Base-by-base conservation (phyloP, 1,140 invertebrate genomes). In the Drosophila funebris region DNA sequence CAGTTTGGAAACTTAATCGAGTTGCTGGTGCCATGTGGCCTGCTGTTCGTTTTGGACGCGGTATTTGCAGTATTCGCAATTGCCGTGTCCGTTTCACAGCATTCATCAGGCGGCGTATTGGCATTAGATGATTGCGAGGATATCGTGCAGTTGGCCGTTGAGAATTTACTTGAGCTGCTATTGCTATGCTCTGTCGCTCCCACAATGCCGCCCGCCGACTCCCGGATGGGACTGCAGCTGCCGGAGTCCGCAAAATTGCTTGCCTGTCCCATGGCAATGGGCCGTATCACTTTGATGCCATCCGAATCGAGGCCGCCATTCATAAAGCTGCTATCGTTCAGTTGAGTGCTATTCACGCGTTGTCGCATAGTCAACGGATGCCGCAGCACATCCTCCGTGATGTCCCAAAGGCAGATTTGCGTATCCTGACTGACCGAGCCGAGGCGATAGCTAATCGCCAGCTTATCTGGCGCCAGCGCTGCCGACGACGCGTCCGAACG, bases 341-440 rank as follows among this genome's bases (percentile, higher is more conserved):
- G 58, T 56, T 80, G 82, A 14, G 62, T 80, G 50, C 82, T 91
- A 44, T 82, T 90, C 14, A 90, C 88, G 3, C 85, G 77, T 39
- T 92, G 91, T 1, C 91, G 72, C 54, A 91, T 52, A n/a, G 85
- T 68, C 64, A 94, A 92, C 8, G 94, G 94, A 73, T 95, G 95
- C 61, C 94, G 94, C 29, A 99, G 92, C 41, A 98, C 95, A 92
- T 99, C 98, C 87, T 99, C 98, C 13, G 98, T 99, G 18, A 99
- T 95, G 91, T 99, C 99, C 99, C 99, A 99, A 48, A 99, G 93
- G 93, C 98, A 99, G 43, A 99, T 92, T 91, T 99, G 97, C 20
- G 98, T 99, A 92, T 99, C 99, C 92, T 99, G 98, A 13, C 98
- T 98, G 1, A 99, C 98, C 68, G 97, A 98, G n/a, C 97, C 98